Conservation (phyloP, 2,797 vertebrate species). For the Neopelma chrysocephalum region DNA sequence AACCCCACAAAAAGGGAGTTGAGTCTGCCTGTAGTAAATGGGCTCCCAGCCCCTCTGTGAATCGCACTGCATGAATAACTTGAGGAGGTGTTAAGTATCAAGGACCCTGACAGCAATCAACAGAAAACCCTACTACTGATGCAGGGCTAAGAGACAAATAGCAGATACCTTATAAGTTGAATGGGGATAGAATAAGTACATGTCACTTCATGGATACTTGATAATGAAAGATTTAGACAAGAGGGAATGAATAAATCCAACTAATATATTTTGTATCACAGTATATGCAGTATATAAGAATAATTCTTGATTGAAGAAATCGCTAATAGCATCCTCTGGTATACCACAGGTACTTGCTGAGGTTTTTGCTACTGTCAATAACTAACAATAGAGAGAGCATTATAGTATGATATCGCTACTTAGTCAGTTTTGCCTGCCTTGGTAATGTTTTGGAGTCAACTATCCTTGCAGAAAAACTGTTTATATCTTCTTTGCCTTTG, state of each 20-base stretch:
- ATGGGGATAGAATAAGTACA: not conserved
- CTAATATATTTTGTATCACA: not conserved
- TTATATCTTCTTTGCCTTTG: not conserved
- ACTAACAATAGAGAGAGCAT: not conserved
- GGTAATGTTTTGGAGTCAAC: not conserved
- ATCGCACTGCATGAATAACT: not conserved
- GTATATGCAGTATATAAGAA: not conserved
- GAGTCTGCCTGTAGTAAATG: not conserved
- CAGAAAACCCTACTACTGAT: not conserved
- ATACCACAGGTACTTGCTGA: not conserved
- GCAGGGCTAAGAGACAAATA: not conserved
- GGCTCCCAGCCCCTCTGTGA: not conserved
- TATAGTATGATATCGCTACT: not conserved
- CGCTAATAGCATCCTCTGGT: not conserved
- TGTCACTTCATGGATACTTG: not conserved
- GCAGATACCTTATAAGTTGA: not conserved
- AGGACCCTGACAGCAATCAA: not conserved
- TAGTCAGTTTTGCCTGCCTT: not conserved
- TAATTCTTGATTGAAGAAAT: not conserved
- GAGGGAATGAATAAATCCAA: not conserved
- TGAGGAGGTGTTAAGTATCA: not conserved
- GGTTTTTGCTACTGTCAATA: not conserved
- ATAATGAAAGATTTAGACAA: not conserved
- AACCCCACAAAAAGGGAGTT: not conserved
- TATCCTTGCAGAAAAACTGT: not conserved